A percentile compares a stretch with the other conserved stretches of the same genome.
phyloP scores from a whole-genome alignment of 1,140 invertebrate species.

The Trichonephila clavata region DNA sequence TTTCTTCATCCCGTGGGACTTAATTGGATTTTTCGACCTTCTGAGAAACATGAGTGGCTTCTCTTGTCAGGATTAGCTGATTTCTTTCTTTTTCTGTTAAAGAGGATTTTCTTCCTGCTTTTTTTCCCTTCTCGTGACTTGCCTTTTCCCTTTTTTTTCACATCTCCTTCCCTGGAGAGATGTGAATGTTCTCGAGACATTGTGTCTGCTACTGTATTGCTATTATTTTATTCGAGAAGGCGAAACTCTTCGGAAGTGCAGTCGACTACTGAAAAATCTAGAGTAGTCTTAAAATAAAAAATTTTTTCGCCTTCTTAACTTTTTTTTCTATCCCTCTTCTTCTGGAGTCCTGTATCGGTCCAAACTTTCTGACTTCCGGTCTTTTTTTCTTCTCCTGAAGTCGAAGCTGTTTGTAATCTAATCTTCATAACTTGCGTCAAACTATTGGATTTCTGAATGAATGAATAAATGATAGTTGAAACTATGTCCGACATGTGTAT shows the following conservation, averaged over 20 bases:
- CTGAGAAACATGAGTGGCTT: conserved; percentile 62
- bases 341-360: background rate
- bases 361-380: background rate
- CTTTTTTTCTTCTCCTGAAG: background rate
- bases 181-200: background rate
- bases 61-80: conserved; percentile 55
- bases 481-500: too few relatives aligned
- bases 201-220: background rate
- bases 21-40: conserved; percentile 72
- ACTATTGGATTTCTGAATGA: background rate
- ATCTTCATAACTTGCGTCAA: background rate
- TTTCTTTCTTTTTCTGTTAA: background rate
- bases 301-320: background rate
- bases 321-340: background rate
- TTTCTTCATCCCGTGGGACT: conserved; percentile 37
- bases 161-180: background rate
- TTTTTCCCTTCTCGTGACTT: background rate
- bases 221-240: too few relatives aligned
- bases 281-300: background rate
- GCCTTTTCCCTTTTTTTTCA: background rate
- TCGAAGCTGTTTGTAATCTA: background rate
- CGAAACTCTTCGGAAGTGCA: background rate
- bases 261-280: background rate
- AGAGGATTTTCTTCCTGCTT: background rate
- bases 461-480: too few relatives aligned